phyloP scores from a whole-genome alignment of 2,888 invertebrate genomes.

The Agrilus biguttatus region DNA sequence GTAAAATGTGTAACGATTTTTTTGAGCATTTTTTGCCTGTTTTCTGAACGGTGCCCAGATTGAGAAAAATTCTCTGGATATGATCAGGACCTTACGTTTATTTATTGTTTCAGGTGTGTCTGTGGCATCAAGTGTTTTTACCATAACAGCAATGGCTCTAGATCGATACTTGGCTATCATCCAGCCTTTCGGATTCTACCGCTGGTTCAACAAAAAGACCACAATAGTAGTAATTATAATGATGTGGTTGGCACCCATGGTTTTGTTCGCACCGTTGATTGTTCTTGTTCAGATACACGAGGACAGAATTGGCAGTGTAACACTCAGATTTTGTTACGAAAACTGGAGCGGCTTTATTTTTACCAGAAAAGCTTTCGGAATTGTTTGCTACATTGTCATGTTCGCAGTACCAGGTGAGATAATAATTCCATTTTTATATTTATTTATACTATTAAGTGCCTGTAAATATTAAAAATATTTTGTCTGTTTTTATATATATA shows the following conservation, averaged over 20 bases:
- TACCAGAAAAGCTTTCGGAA: constrained; percentile 45
- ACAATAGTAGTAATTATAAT: constrained; percentile 47
- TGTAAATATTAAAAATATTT: too few relatives aligned
- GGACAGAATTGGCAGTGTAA: constrained; percentile 5
- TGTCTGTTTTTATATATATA: too few relatives aligned
- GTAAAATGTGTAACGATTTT: too few relatives aligned
- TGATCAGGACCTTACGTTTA: too few relatives aligned
- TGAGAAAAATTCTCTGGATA: too few relatives aligned
- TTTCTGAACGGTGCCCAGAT: too few relatives aligned
- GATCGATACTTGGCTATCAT: constrained; percentile 64
- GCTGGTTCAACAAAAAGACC: constrained; percentile 52
- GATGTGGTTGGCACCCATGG: constrained; percentile 51
- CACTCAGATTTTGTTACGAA: constrained; percentile 38
- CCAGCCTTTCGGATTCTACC: constrained; percentile 55
- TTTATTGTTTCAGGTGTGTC: constrained; percentile 45
- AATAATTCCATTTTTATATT: background rate
- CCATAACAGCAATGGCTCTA: constrained; percentile 65
- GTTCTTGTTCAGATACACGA: constrained; percentile 23
- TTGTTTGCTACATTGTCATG: constrained; percentile 57
- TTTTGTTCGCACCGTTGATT: constrained; percentile 53
- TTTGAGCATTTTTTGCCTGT: too few relatives aligned
- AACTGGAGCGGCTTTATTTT: constrained; percentile 42
- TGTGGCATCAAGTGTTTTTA: constrained; percentile 67
- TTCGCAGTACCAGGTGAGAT: constrained; percentile 59
- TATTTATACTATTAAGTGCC: too few relatives aligned